A percentile compares a stretch with the other conserved stretches of the same genome.
Evolutionary conservation across 2,888 invertebrate genomes (phyloP).

Genomic region (Dioctria rufipes): DNA sequence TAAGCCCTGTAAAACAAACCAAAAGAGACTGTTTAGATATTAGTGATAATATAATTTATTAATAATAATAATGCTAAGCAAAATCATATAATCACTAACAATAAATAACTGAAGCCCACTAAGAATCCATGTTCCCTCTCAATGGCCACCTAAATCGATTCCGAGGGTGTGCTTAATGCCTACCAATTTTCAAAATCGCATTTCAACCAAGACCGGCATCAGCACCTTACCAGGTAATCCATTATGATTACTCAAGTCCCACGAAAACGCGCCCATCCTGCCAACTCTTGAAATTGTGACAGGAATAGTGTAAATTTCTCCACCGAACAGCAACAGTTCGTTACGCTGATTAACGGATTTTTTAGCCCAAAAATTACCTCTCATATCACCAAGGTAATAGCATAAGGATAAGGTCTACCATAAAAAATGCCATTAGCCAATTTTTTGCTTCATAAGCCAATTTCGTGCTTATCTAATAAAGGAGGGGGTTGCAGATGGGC

Average conservation of each 20-base stretch:
- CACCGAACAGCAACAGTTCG: slow-evolving; percentile 45
- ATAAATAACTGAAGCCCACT: no score
- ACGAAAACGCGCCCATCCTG: background rate
- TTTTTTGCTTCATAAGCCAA: slow-evolving; percentile 52
- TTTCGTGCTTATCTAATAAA: slow-evolving; percentile 52
- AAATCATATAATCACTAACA: no score
- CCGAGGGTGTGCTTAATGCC: background rate
- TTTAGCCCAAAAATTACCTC: slow-evolving; percentile 42
- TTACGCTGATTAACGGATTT: slow-evolving; percentile 46
- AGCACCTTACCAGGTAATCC: background rate
- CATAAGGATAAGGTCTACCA: slow-evolving; percentile 51
- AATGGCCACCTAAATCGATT: background rate
- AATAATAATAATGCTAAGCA: no score
- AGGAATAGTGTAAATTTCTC: background rate
- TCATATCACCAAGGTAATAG: slow-evolving; percentile 49
- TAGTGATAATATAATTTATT: no score
- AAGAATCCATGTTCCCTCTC: no score
- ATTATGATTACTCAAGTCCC: background rate
- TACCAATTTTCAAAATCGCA: background rate
- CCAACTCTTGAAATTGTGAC: background rate
- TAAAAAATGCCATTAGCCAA: slow-evolving; percentile 53
- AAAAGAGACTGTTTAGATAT: no score
- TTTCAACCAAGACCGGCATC: background rate
- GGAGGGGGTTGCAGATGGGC: background rate
- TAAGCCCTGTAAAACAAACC: no score